Evolutionary conservation across 2,888 invertebrate species (phyloP), one percentile per base, ranked within the genome.

Genomic region (Rhabditophanes sp.): DNA sequence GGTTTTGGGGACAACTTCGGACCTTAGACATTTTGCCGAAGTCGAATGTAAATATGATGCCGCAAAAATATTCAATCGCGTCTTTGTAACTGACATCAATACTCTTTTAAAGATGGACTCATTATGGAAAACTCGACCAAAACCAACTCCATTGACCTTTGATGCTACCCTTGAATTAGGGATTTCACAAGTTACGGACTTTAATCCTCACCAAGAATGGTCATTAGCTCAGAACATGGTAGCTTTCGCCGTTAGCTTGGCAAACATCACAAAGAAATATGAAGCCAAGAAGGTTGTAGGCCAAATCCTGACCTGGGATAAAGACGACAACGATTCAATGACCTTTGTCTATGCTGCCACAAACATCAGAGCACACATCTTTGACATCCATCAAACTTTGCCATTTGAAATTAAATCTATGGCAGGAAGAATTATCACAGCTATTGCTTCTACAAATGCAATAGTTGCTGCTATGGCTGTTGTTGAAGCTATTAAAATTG

Each of bases 361-460:
- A 1, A 96, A 96, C 66, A 77, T 99, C 35, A 75, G 96, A 25
- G 78, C 84, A 0, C 73, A 78, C 55, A 79, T 88, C 52, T 96
- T 90, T 69, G 77, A 78, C 35, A 96, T 99, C 64, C 69, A 75
- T 2, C 74, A 76, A 37, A 84, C 87, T 63, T 80, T 82, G 0
- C 75, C 81, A 28, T 96, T 93, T 66, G 83, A 87, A 57, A 78
- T 87, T 9, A 96, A 96, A 74, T 88, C 83, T 82, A 93, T 96
- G 82, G 96, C 96, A 0, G 96, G 96, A 11, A 99, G 96, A 67
- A 99, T 99, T 52, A 88, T 99, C 60, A 96, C 96, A 5, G 96
- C 96, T 0, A 93, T 99, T 63, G 93, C 96, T 4, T 88, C 93
- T 0, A 90, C 93, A 1, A 99, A 99, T 66, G 93, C 96, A 0